A percentile compares a stretch with the other conserved stretches of the same genome.
Conservation (phyloP, 2,888 invertebrate species). For the Noctua janthe region DNA sequence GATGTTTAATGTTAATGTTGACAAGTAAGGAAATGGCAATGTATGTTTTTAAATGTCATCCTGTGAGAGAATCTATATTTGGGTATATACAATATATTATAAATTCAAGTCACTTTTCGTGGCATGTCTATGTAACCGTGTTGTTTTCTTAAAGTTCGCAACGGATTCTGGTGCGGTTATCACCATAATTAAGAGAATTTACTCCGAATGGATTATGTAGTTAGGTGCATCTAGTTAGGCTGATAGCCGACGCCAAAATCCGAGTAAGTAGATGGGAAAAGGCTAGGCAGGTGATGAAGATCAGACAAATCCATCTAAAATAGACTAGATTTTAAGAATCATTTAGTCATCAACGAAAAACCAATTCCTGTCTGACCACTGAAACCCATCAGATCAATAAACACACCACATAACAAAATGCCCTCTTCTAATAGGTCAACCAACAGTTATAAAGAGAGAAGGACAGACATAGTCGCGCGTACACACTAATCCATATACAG, state of each 20-base stretch:
- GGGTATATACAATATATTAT: background rate
- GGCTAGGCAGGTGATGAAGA: background rate
- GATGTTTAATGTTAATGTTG: conserved; percentile 5
- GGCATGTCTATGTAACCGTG: background rate
- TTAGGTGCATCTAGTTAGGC: background rate
- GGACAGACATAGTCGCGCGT: conserved; percentile 2
- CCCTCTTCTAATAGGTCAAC: conserved; percentile 17
- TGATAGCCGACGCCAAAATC: background rate
- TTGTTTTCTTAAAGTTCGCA: background rate
- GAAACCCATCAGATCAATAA: background rate
- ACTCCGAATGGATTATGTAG: background rate
- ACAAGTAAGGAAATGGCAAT: background rate
- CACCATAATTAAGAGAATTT: background rate
- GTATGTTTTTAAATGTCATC: background rate
- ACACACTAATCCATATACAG: conserved; percentile 45
- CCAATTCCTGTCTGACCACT: background rate
- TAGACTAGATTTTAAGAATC: background rate
- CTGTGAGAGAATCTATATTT: background rate
- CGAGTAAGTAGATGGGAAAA: background rate
- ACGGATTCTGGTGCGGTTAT: background rate
- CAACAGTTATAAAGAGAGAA: conserved; percentile 8
- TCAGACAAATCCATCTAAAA: background rate
- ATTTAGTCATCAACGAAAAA: background rate
- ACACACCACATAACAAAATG: background rate
- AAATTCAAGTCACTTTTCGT: background rate